Evolutionary conservation across 1,140 invertebrate species (phyloP).

Genomic region (Littorina saxatilis): DNA sequence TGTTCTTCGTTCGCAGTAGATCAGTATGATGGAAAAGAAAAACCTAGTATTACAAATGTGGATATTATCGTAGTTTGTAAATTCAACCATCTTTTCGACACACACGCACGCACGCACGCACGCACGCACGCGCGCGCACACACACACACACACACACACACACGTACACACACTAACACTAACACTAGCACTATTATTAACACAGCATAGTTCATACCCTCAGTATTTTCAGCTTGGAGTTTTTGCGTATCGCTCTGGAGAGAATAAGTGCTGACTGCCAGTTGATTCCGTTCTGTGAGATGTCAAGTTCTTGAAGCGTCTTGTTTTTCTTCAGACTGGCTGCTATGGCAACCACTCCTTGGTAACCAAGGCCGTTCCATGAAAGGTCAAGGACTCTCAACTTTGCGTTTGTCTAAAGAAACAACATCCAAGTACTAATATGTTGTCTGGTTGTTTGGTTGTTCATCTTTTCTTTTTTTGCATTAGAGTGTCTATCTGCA

Average conservation of each 20-base stretch:
- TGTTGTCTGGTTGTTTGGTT: too few species aligned
- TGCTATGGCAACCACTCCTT: slow-evolving; percentile 30
- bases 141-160: slow-evolving; percentile 10
- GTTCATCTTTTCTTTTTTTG: too few species aligned
- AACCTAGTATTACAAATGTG: too few species aligned
- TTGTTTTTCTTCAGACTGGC: slow-evolving; percentile 21
- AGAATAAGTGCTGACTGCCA: slow-evolving; percentile 29
- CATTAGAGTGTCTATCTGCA: too few species aligned
- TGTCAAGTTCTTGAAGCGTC: slow-evolving; percentile 9
- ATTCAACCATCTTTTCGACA: too few species aligned
- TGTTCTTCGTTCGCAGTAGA: too few species aligned
- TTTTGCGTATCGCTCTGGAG: slow-evolving; percentile 19
- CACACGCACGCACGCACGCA: slow-evolving; percentile 21
- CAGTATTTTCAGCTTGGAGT: slow-evolving; percentile 20
- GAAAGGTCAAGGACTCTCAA: slow-evolving; percentile 37
- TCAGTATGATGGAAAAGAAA: too few species aligned
- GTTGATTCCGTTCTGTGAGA: slow-evolving; percentile 33
- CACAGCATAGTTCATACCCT: slow-evolving; percentile 14
- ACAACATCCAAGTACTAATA: too few species aligned
- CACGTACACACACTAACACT: too few species aligned
- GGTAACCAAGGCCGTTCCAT: slow-evolving; percentile 43
- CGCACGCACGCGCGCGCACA: slow-evolving; percentile 13
- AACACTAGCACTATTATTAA: slow-evolving; percentile 9
- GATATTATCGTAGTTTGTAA: too few species aligned
- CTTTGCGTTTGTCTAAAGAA: slow-evolving; percentile 22